These are phyloP conservation scores for Ostrea denselamellosa DNA, from an alignment of 1,140 invertebrate genomes.

Conservation along the genomic window DNA sequence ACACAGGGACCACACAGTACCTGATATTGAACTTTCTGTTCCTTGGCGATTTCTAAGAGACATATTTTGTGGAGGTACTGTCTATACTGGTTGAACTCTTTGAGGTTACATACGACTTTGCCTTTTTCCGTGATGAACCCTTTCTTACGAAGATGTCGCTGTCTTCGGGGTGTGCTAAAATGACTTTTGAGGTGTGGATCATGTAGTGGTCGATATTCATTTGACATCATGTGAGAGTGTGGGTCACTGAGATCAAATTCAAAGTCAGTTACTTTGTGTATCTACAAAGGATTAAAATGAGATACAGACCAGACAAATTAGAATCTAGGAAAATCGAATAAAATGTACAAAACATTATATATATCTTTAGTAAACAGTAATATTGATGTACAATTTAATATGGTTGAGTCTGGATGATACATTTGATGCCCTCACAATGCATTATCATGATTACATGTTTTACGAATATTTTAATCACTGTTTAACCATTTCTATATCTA, in stretches of 20 bases:
- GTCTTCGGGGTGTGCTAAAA: slow-evolving; percentile 57
- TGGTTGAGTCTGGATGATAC: too few relatives aligned
- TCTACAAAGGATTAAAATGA: slow-evolving; percentile 46
- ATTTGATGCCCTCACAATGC: too few relatives aligned
- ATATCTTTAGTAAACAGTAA: too few relatives aligned
- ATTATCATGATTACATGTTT: too few relatives aligned
- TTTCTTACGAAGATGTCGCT: slow-evolving; percentile 57
- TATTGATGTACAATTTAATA: too few relatives aligned
- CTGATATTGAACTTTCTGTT: slow-evolving; percentile 1
- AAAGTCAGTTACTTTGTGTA: slow-evolving; percentile 40
- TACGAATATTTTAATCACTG: too few relatives aligned
- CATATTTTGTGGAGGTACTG: slow-evolving; percentile 52
- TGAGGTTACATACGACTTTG: slow-evolving; percentile 64
- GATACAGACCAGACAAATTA: not conserved
- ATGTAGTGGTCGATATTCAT: slow-evolving; percentile 64
- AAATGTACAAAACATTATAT: too few relatives aligned
- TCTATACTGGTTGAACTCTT: slow-evolving; percentile 69
- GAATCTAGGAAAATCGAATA: not conserved
- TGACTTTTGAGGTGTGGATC: slow-evolving; percentile 65
- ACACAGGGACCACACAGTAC: not conserved
- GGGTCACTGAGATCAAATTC: slow-evolving; percentile 67
- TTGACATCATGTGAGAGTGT: slow-evolving; percentile 55
- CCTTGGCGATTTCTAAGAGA: slow-evolving; percentile 47
- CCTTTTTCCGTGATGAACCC: slow-evolving; percentile 63
- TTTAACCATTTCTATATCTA: too few relatives aligned